phyloP scores from a whole-genome alignment of 2,888 invertebrate genomes.

The Callyntrura sp. region DNA sequence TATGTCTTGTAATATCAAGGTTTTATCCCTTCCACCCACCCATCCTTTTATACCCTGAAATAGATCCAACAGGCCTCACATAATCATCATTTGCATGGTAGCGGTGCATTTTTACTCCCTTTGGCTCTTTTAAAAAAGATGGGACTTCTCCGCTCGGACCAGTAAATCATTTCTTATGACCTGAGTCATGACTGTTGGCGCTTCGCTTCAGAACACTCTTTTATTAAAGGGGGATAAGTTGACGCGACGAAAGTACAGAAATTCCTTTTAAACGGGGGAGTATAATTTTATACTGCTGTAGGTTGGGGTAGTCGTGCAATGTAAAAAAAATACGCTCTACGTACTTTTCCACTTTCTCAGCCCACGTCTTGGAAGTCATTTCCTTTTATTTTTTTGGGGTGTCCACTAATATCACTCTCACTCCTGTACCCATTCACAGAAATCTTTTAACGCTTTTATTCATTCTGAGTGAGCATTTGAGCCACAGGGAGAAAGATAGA shows the following conservation, averaged over 20 bases:
- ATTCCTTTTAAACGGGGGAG: not conserved
- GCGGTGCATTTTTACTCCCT: conserved; percentile 60
- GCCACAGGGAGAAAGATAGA: not conserved
- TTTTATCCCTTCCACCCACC: not conserved
- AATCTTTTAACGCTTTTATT: conserved; percentile 67
- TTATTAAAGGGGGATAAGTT: conserved; percentile 9
- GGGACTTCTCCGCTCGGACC: conserved; percentile 53
- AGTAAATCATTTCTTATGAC: conserved; percentile 77
- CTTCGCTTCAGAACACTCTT: conserved; percentile 23
- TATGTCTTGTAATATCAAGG: not conserved
- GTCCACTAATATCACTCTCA: conserved; percentile 54
- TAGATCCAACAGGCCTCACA: not conserved
- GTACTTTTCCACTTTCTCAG: conserved; percentile 40
- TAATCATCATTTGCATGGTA: conserved; percentile 54
- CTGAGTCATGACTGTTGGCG: conserved; percentile 74
- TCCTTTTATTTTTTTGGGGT: conserved; percentile 52
- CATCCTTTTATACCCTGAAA: too few species aligned
- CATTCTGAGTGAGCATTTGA: conserved; percentile 33
- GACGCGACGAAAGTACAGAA: not conserved
- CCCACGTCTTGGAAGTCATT: conserved; percentile 63
- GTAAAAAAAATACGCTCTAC: not conserved
- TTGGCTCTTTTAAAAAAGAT: conserved; percentile 69
- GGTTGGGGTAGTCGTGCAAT: not conserved
- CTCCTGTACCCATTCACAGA: conserved; percentile 51
- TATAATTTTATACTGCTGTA: not conserved